Evolutionary conservation across 2,888 invertebrate species (phyloP).

Genomic region (Lochmaea capreae): DNA sequence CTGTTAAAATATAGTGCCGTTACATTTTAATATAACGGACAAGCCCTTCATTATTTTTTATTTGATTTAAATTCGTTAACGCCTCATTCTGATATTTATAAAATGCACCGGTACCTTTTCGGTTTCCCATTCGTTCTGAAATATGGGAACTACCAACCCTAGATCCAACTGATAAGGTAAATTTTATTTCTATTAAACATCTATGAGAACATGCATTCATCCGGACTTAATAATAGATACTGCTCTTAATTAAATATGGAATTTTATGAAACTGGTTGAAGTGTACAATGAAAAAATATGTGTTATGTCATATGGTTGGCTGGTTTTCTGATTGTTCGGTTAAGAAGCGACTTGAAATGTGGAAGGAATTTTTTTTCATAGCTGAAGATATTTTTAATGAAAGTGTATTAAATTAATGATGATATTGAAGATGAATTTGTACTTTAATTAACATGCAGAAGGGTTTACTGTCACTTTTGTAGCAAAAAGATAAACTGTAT

Average conservation of each 20-base stretch:
- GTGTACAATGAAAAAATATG: not conserved
- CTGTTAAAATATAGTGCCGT: conserved; percentile 10
- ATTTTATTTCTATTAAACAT: conserved; percentile 10
- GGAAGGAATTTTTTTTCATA: not conserved
- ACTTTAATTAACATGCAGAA: not conserved
- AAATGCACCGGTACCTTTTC: conserved; percentile 16
- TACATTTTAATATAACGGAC: conserved; percentile 13
- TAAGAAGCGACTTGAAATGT: not conserved
- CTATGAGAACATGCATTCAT: conserved; percentile 11
- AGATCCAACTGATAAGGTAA: conserved; percentile 17
- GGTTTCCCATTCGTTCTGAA: conserved; percentile 22
- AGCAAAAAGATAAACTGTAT: too few species aligned
- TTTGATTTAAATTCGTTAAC: conserved; percentile 18
- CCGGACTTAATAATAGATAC: conserved; percentile 6
- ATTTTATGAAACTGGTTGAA: not conserved
- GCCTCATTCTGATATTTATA: conserved; percentile 18
- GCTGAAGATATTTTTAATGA: not conserved
- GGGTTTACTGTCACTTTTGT: too few species aligned
- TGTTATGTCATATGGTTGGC: conserved; percentile 1
- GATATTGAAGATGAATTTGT: not conserved
- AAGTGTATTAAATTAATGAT: not conserved
- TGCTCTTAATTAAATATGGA: conserved; percentile 2
- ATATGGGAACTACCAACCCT: conserved; percentile 17
- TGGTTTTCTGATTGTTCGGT: not conserved
- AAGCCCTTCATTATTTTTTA: conserved; percentile 26